Evolutionary conservation across 2,888 invertebrate species (phyloP).

Genomic region (Scaptodrosophila latifasciaeformis): DNA sequence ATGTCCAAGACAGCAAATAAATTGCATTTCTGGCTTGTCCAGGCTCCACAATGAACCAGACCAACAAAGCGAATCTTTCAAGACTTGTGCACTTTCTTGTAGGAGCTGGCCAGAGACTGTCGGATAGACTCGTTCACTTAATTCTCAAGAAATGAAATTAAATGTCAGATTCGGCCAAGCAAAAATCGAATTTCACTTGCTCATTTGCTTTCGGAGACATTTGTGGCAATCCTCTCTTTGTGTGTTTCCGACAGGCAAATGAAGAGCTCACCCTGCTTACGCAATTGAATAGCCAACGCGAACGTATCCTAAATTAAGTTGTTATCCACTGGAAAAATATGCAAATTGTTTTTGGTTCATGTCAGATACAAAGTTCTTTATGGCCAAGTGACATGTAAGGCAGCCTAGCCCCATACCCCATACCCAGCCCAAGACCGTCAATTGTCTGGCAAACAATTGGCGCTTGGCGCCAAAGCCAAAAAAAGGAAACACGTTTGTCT

Average conservation of each 20-base stretch:
- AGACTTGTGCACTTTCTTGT: no score
- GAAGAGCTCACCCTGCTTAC: conserved; percentile 13
- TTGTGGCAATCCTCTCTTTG: no score
- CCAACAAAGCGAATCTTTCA: neutral
- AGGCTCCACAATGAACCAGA: neutral
- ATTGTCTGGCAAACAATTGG: conserved; percentile 59
- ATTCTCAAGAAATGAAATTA: no score
- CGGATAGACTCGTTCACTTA: no score
- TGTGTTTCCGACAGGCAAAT: no score
- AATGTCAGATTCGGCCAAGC: no score
- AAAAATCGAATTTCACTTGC: no score
- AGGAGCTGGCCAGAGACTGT: no score
- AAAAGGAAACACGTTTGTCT: conserved; percentile 13
- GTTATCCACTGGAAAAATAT: conserved; percentile 71
- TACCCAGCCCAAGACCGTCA: conserved; percentile 9
- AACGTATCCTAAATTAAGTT: conserved; percentile 70
- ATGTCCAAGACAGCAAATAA: conserved; percentile 71
- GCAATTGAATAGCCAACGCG: conserved; percentile 22
- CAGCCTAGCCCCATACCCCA: conserved; percentile 32
- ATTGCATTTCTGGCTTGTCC: conserved; percentile 60
- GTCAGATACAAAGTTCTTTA: conserved; percentile 72
- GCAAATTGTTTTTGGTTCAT: conserved; percentile 73
- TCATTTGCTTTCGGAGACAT: no score
- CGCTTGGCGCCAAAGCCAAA: conserved; percentile 46
- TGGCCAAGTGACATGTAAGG: conserved; percentile 72